These are phyloP conservation scores for Latrodectus hesperus DNA, from an alignment of 2,888 invertebrate species.

Conservation along the genomic window DNA sequence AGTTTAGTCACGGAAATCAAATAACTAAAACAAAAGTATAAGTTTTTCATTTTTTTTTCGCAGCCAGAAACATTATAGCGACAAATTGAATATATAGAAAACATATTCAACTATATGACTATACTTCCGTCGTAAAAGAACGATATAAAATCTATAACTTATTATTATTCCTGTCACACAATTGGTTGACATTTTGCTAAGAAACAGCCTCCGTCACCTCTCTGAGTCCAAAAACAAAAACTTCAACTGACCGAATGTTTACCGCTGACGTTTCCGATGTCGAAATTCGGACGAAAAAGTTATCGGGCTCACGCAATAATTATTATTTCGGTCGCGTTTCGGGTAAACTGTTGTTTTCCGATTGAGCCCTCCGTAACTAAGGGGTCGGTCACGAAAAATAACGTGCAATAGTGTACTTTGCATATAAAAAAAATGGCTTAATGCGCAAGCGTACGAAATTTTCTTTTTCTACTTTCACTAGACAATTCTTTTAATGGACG, in stretches of 20 bases:
- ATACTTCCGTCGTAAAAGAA: too few relatives aligned
- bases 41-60: too few relatives aligned
- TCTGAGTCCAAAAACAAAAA: background rate
- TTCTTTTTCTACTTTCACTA: too few relatives aligned
- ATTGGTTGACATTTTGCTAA: background rate
- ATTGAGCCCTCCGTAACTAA: conserved; percentile 55
- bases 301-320: conserved; percentile 42
- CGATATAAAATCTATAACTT: background rate
- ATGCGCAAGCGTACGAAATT: background rate
- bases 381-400: conserved; percentile 42
- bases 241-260: background rate
- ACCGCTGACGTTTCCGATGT: background rate
- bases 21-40: too few relatives aligned
- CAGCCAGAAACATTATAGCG: too few relatives aligned
- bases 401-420: conserved; percentile 33
- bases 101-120: too few relatives aligned
- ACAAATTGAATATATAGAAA: too few relatives aligned
- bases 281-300: background rate
- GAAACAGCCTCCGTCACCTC: background rate
- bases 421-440: conserved; percentile 25
- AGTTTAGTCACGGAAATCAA: too few relatives aligned
- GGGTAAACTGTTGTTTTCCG: conserved; percentile 47
- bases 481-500: too few relatives aligned
- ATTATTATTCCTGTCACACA: background rate
- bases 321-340: conserved; percentile 51